Evolutionary conservation across 2,797 vertebrate species (phyloP), one percentile per base, ranked within the genome.

Genomic region (Paramormyrops hopkinsi): DNA sequence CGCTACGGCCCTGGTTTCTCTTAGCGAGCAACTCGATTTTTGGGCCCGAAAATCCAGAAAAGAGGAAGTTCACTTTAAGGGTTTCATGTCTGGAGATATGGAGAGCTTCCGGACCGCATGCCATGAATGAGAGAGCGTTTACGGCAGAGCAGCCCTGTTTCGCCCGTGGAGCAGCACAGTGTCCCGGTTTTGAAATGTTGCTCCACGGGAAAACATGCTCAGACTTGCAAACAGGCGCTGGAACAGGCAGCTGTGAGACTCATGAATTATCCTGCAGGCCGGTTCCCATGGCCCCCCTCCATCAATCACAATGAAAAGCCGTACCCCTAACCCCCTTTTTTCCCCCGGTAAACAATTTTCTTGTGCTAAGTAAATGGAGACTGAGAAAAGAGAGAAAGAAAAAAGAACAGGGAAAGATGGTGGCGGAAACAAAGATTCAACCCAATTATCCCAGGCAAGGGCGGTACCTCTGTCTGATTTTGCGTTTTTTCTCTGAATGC

Each of bases 271-370:
- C 90, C 92, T 87, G 89, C 86, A 88, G 91, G 92, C 91, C 90
- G 90, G 91, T 93, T 93, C 92, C 92, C 93, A 94, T 93, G 93
- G 92, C 91, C 93, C 90, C 90, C 90, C 90, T 92, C 91, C 89
- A 94, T 93, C 93, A 92, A 92, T 94, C 92, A 94, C 93, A 93
- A 92, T 92, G 92, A 91, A 93, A 91, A 90, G 89, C 89, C 73
- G 33, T 54, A 69, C 41, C 89, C 84, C 89, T 87, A 89, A 53
- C 44, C 82, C 83, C 25, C 37, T 41, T 50, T 19, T 11, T 44
- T 48, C 44, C 53, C 89, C 54, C 85, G 88, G 90, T 86, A 86
- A 89, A 90, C 88, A 88, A 86, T 90, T 90, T 89, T 89, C 88
- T 90, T 87, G 86, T 88, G 88, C 69, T 88, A 79, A 87, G 88